Evolutionary conservation across 2,113 vertebrate genomes (phyloP).

Genomic region (Lucifuga dentata): DNA sequence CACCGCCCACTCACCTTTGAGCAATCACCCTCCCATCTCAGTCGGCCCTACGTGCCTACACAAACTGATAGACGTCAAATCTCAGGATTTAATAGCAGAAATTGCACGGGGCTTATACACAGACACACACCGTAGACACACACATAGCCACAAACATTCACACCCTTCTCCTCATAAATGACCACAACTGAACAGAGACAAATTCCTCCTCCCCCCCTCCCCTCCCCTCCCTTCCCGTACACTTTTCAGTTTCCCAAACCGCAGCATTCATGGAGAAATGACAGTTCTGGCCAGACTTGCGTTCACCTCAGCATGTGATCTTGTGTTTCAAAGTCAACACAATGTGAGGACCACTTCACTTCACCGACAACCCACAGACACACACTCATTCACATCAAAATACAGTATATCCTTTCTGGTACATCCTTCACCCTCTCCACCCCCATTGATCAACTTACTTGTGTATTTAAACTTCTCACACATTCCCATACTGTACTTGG

Average conservation of each 20-base stretch:
- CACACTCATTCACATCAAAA: neutral
- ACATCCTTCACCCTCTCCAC: conserved; percentile 10
- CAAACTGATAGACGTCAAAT: conserved; percentile 40
- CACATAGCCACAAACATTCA: conserved; percentile 53
- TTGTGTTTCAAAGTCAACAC: conserved; percentile 68
- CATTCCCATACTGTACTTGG: conserved; percentile 11
- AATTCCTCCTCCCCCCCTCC: conserved; percentile 51
- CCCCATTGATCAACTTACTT: conserved; percentile 8
- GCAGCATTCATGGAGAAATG: conserved; percentile 43
- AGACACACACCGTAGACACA: conserved; percentile 34
- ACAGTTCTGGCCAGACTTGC: conserved; percentile 53
- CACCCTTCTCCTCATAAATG: conserved; percentile 64
- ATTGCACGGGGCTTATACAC: conserved; percentile 37
- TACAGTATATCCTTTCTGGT: conserved; percentile 17
- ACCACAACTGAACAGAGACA: conserved; percentile 71
- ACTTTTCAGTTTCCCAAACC: conserved; percentile 50
- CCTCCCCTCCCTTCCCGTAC: conserved; percentile 7
- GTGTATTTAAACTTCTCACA: neutral
- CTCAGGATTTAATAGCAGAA: conserved; percentile 38
- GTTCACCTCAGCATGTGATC: conserved; percentile 53
- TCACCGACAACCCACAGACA: conserved; percentile 35
- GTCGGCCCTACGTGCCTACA: conserved; percentile 15
- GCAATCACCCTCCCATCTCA: conserved; percentile 37
- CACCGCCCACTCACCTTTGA: conserved; percentile 36
- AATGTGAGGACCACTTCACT: conserved; percentile 31